A percentile compares a stretch with the other conserved stretches of the same genome.
These are phyloP conservation scores for Numida meleagris DNA, from an alignment of 2,113 vertebrate species.

Conservation along the genomic window DNA sequence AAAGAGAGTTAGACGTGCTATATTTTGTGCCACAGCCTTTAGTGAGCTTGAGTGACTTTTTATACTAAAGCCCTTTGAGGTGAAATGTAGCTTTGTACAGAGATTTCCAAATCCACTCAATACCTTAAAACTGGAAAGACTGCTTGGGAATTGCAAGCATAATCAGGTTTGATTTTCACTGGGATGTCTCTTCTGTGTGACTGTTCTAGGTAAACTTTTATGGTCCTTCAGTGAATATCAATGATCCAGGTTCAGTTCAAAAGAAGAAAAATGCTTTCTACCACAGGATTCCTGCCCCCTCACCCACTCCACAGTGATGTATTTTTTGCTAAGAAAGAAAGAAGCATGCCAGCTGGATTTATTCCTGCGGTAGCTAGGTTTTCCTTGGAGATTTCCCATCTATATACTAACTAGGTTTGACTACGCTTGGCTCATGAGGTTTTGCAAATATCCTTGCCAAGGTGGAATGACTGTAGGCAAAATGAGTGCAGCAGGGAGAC, in stretches of 20 bases:
- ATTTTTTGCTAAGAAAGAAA: constrained; percentile 23
- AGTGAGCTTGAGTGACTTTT: neutral
- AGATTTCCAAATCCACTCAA: neutral
- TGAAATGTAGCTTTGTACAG: neutral
- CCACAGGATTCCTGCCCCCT: neutral
- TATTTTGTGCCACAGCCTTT: neutral
- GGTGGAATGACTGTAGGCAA: constrained; percentile 63
- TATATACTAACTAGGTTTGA: constrained; percentile 55
- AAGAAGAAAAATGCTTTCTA: neutral
- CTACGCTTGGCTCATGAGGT: constrained; percentile 60
- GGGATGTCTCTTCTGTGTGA: neutral
- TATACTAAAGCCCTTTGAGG: neutral
- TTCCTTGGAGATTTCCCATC: constrained; percentile 70
- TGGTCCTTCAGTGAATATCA: fast-evolving
- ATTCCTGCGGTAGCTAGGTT: constrained; percentile 52
- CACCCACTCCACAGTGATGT: neutral
- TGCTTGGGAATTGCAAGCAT: neutral
- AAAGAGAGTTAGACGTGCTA: neutral
- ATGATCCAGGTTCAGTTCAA: neutral
- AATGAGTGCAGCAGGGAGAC: constrained; percentile 56
- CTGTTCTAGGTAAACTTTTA: neutral
- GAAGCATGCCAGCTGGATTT: constrained; percentile 33
- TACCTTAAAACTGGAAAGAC: neutral
- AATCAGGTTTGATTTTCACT: neutral
- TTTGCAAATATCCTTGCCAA: constrained; percentile 46